Evolutionary conservation across 2,888 invertebrate species (phyloP).

Genomic region (Sinopyrophorus schimmeli): DNA sequence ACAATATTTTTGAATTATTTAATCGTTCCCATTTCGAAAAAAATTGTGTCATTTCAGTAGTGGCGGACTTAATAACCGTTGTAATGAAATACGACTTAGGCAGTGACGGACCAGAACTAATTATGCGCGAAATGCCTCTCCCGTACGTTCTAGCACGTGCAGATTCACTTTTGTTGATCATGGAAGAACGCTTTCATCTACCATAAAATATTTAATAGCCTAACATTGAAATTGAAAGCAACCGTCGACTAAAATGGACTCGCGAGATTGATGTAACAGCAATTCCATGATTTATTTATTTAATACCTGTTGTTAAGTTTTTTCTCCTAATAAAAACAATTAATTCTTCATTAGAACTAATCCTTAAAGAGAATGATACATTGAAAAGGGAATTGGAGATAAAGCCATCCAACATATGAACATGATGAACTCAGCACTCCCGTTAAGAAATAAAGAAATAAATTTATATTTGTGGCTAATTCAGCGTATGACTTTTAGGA

Average conservation of each 20-base stretch:
- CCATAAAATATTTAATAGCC: constrained; percentile 23
- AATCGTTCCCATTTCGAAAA: not conserved
- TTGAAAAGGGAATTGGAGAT: no score
- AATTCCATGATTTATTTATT: constrained; percentile 5
- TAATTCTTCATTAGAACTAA: no score
- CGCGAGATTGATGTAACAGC: constrained; percentile 1
- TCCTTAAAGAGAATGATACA: no score
- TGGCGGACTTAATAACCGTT: no score
- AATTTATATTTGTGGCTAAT: no score
- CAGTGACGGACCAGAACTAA: constrained; percentile 18
- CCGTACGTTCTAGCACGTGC: constrained; percentile 13
- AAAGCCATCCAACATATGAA: no score
- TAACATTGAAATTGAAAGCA: constrained; percentile 21
- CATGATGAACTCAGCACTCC: no score
- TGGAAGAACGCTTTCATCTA: constrained; percentile 19
- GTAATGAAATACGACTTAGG: no score
- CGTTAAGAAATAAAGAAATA: no score
- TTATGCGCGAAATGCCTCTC: constrained; percentile 10
- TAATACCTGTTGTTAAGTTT: not conserved
- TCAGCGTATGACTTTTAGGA: no score
- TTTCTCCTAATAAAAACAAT: no score
- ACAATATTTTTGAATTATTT: not conserved
- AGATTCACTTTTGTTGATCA: constrained; percentile 22
- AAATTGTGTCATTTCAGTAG: no score
- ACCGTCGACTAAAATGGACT: constrained; percentile 12